phyloP scores from a whole-genome alignment of 2,797 vertebrate genomes.

The Notoglanidium macrostoma region DNA sequence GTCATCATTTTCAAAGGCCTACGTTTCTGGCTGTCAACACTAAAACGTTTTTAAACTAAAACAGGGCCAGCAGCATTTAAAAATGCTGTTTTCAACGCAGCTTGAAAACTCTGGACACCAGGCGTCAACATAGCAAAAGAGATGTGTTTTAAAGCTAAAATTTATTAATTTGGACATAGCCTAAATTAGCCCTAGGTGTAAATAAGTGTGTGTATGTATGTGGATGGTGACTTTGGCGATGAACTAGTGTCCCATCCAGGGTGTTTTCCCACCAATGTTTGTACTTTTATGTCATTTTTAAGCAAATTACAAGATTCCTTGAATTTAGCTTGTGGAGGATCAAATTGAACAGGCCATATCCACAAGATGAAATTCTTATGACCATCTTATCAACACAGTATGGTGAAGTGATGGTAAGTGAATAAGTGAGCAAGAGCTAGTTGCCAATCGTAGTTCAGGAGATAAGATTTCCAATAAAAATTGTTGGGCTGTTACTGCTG shows the following conservation, averaged over 20 bases:
- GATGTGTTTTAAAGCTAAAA: too few relatives aligned
- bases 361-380: neutral
- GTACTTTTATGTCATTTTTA: neutral
- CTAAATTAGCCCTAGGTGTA: too few relatives aligned
- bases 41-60: too few relatives aligned
- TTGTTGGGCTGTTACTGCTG: neutral
- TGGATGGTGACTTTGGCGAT: neutral
- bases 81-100: too few relatives aligned
- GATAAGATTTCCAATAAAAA: slow-evolving; percentile 3
- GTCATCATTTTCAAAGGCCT: too few relatives aligned
- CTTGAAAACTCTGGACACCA: too few relatives aligned
- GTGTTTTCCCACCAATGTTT: neutral
- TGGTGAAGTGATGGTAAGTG: neutral
- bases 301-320: neutral
- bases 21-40: too few relatives aligned
- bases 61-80: too few relatives aligned
- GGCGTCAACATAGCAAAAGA: too few relatives aligned
- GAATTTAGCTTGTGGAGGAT: neutral
- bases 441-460: neutral
- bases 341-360: neutral
- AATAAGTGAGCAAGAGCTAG: neutral
- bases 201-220: neutral
- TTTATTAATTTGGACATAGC: too few relatives aligned
- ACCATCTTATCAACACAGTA: neutral
- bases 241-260: neutral